Evolutionary conservation across 1,140 invertebrate genomes (phyloP), one percentile per base, ranked within the genome.

Genomic region (Euura saliciscinereae): DNA sequence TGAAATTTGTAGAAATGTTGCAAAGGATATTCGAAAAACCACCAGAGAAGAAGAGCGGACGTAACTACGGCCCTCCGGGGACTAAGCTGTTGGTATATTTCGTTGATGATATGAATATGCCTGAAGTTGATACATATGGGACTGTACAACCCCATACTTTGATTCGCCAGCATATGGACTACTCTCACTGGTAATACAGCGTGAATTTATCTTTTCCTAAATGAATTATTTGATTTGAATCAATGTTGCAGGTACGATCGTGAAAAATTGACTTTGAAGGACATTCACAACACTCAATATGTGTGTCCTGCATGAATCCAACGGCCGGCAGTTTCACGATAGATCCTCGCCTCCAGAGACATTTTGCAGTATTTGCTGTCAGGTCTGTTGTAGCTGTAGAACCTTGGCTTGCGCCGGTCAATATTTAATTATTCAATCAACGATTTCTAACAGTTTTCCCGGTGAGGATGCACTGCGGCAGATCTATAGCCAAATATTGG

Each of bases 101-200:
- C 82, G 93, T 99, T 70, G 97, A 99, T 83, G 97, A 99, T 82
- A 92, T 99, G 90, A 99, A 99, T 86, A 98, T 98, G 96, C 97
- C 97, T 6, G 96, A 98, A 90, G 96, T 98, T 2, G 97, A 99
- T 87, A 91, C 91, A 71, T 99, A 98, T 81, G 97, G 96, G 66
- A 99, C 97, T 0, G 97, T 98, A 2, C 97, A 98, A 82, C 96
- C 97, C 0, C 97, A 99, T 82, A 98, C 97, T 0, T 89, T 99
- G 2, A 95, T 99, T 74, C 89, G 97, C 11, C 96, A 99, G 83
- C 96, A 97, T 82, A 92, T 99, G 89, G 96, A 98, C 88, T 98
- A 99, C 82, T 91, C 91, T 74, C 97, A 99, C 85, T 99, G 97
- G 96, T 93, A 86, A 69, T 28, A 44, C 71, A 68, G 65, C 70